Conservation (phyloP, 2,113 vertebrate species). For the Erinaceus europaeus region DNA sequence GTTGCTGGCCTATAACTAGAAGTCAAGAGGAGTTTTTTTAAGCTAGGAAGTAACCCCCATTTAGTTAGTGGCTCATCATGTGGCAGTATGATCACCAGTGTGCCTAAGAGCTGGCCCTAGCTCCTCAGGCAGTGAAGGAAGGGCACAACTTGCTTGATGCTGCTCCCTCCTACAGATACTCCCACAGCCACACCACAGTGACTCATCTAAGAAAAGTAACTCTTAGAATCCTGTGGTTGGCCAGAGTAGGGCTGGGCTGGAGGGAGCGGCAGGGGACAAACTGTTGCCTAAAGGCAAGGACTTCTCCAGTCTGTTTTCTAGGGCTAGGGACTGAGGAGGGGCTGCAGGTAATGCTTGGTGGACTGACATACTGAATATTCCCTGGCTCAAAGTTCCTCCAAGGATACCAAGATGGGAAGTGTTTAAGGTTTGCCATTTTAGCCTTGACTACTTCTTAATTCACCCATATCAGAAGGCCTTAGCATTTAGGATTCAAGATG, state of each 20-base stretch:
- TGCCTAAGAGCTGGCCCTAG: neutral
- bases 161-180: too few species aligned
- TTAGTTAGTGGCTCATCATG: neutral
- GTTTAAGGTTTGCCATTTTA: neutral
- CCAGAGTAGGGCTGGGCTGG: neutral
- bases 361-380: neutral
- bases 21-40: neutral
- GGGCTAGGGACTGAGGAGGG: neutral
- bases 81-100: neutral
- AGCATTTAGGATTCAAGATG: neutral
- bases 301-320: neutral
- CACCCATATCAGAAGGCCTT: rapidly evolving
- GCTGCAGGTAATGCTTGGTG: too few species aligned
- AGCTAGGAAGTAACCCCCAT: neutral
- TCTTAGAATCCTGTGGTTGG: neutral
- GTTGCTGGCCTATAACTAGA: neutral
- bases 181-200: neutral
- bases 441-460: neutral
- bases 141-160: neutral
- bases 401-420: neutral
- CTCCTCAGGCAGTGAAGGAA: neutral
- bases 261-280: neutral
- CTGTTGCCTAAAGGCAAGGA: neutral
- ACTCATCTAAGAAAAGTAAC: neutral
- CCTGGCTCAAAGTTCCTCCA: neutral